A percentile compares a stretch with the other conserved stretches of the same genome.
Evolutionary conservation across 1,140 invertebrate species (phyloP).

Genomic region (Megathymus violae): DNA sequence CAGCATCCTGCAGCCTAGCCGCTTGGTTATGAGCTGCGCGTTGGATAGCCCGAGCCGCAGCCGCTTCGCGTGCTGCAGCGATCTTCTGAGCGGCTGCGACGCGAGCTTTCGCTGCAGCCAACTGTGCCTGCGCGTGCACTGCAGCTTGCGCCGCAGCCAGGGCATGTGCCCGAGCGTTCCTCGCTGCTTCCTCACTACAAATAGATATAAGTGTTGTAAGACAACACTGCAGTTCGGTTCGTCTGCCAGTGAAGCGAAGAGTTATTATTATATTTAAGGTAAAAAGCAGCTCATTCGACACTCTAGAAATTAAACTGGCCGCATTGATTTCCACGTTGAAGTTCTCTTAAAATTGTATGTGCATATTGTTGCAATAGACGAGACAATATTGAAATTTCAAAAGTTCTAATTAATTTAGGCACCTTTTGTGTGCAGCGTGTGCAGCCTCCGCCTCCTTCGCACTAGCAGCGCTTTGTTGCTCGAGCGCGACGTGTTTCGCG

Average conservation of each 20-base stretch:
- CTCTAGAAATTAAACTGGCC: too few species aligned
- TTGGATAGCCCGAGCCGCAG: conserved; percentile 72
- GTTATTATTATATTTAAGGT: too few species aligned
- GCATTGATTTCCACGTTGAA: too few species aligned
- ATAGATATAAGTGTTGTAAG: too few species aligned
- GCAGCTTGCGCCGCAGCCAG: conserved; percentile 72
- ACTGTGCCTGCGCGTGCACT: conserved; percentile 68
- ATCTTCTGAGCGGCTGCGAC: conserved; percentile 73
- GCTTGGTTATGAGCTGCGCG: conserved; percentile 70
- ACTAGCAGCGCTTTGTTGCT: conserved; percentile 70
- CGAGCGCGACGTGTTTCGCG: conserved; percentile 66
- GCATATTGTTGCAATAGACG: too few species aligned
- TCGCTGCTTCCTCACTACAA: conserved; percentile 67
- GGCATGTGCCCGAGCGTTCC: conserved; percentile 67
- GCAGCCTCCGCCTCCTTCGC: conserved; percentile 72
- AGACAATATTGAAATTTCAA: too few species aligned
- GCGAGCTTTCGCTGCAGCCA: conserved; percentile 70
- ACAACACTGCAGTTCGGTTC: too few species aligned
- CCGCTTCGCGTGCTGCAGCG: conserved; percentile 70
- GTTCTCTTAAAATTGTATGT: not conserved
- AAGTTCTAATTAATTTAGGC: too few species aligned
- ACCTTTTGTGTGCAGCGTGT: conserved; percentile 75
- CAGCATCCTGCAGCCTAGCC: conserved; percentile 69
- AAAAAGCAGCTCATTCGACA: not conserved
- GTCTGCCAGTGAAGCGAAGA: too few species aligned